phyloP scores from a whole-genome alignment of 2,797 vertebrate species.

The Coregonus ussuriensis region DNA sequence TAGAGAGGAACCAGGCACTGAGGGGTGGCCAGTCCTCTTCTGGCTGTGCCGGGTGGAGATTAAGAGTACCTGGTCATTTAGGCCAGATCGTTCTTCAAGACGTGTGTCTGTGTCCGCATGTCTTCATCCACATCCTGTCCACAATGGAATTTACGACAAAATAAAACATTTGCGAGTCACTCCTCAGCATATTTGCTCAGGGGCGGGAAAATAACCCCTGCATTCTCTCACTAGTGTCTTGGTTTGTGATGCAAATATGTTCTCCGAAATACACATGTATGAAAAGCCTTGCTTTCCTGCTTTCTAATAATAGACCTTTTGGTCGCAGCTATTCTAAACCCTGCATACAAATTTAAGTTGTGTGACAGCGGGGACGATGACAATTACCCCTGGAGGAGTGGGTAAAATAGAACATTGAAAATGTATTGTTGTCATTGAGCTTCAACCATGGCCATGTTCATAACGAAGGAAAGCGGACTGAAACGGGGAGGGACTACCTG shows the following conservation, averaged over 20 bases:
- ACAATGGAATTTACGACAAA: neutral
- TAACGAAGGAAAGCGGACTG: neutral
- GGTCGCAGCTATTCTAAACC: neutral
- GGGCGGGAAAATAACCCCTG: neutral
- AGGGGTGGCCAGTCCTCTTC: too few relatives aligned
- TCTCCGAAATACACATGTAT: constrained; percentile 16
- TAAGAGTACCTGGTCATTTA: too few relatives aligned
- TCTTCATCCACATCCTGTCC: too few relatives aligned
- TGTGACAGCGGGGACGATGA: neutral
- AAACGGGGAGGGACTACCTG: neutral
- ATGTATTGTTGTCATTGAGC: neutral
- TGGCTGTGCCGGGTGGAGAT: too few relatives aligned
- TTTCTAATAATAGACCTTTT: constrained; percentile 14
- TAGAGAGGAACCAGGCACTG: too few relatives aligned
- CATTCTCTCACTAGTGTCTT: neutral
- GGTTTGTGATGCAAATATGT: constrained; percentile 36
- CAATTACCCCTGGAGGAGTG: neutral
- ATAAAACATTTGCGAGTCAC: constrained; percentile 3
- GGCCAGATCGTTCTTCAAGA: too few relatives aligned
- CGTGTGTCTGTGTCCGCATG: neutral
- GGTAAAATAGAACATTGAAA: neutral
- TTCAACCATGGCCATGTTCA: neutral
- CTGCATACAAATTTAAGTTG: neutral
- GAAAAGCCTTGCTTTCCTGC: neutral
- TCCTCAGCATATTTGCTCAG: constrained; percentile 9